Evolutionary conservation across 1,140 invertebrate genomes (phyloP), one percentile per base, ranked within the genome.

Genomic region (Ladona fulva): DNA sequence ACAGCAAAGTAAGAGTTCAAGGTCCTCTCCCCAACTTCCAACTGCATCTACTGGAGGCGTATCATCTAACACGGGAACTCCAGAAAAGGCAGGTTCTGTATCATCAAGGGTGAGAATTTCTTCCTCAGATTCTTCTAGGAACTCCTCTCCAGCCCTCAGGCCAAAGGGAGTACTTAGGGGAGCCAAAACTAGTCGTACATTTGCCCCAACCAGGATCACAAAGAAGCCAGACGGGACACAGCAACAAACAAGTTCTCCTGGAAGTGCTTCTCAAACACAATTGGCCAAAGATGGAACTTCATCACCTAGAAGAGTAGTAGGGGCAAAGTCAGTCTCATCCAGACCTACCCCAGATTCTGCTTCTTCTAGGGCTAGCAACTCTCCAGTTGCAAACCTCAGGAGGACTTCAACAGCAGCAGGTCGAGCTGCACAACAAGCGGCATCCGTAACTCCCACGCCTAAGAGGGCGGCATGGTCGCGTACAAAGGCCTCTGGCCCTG

Each of bases 101-200:
- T 25, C 79, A 52, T 77, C 75, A 1, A 78, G 77, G 16, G 74
- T 59, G 12, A 87, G 86, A 82, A 87, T 87, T 80, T 90, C 85
- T 79, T 90, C 86, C 19, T 91, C 85, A 44, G 89, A 88, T 82
- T 91, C 90, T 0, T 90, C 89, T 5, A 83, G 90, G 74, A 91
- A 89, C 74, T 91, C 90, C 0, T 91, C 90, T 82, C 91, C 91
- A 14, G 90, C 90, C 0, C 87, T 89, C 81, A 88, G 77, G 29
- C 24, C 77, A 74, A 78, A 79, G 77, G 77, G 74, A 14, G 44
- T 74, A 77, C n/a, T 78, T 8, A 59, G 66, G 8, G 76, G 25
- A 22, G 66, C 24, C 8, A 66, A 66, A 22, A 1, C 52, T 6
- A 12, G n/a, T 66, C 52, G 52, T 22, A 66, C 52, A 19, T 66